Evolutionary conservation across 2,888 invertebrate genomes (phyloP).

Genomic region (Eurytoma adleriae): DNA sequence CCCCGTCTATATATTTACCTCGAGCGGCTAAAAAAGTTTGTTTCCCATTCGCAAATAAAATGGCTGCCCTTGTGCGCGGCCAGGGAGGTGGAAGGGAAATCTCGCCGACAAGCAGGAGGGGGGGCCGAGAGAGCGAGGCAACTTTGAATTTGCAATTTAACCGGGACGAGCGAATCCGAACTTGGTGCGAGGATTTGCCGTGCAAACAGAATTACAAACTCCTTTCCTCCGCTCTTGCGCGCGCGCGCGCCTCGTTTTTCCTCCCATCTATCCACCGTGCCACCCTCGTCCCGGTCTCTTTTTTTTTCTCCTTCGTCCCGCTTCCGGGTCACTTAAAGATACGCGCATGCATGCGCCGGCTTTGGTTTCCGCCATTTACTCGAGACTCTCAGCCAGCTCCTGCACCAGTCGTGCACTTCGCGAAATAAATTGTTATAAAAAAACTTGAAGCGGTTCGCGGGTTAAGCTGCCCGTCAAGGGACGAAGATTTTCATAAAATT

Average conservation of each 20-base stretch:
- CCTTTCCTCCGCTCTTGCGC: not conserved
- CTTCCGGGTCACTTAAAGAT: conserved; percentile 9
- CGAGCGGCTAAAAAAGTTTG: not conserved
- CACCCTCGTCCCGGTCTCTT: too few relatives aligned
- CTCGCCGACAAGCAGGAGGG: not conserved
- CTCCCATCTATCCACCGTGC: not conserved
- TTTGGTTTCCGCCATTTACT: not conserved
- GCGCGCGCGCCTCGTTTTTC: too few relatives aligned
- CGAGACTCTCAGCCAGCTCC: too few relatives aligned
- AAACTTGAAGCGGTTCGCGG: too few relatives aligned
- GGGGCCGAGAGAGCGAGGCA: not conserved
- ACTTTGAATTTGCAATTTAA: conserved; percentile 39
- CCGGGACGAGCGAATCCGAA: conserved; percentile 3
- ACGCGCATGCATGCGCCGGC: not conserved
- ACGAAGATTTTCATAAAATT: too few relatives aligned
- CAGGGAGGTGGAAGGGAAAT: not conserved
- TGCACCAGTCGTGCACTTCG: too few relatives aligned
- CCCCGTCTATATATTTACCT: too few relatives aligned
- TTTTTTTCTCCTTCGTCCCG: not conserved
- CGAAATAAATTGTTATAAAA: too few relatives aligned
- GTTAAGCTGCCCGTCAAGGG: too few relatives aligned
- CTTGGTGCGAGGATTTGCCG: conserved; percentile 4
- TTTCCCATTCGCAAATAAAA: conserved; percentile 1
- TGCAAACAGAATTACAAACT: conserved; percentile 31
- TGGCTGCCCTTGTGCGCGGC: too few relatives aligned